Base-by-base conservation (phyloP, 1,140 invertebrate genomes). In the Euwallacea fornicatus region DNA sequence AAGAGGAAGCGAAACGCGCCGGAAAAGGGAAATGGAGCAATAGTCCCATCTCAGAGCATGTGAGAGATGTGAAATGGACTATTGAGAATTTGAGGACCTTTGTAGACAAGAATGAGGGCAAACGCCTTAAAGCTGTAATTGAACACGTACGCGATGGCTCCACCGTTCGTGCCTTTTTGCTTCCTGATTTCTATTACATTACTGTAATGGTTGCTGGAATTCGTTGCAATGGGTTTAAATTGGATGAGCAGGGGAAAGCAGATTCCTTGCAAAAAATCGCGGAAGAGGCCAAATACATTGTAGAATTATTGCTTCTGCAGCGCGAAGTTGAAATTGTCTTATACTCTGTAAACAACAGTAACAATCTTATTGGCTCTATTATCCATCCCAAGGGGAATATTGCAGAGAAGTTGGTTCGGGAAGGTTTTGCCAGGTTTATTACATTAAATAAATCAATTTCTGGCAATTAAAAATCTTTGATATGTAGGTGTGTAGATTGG, bases 61-160 rank as follows among this genome's bases (percentile, higher is more conserved):
- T 97, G 0, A 87, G 97, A 42, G 87, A 94, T 75, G 89, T 98
- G 66, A 96, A 91, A 77, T 97, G 94, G 92, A 86, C 84, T 10
- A 84, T 95, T 41, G 96, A 97, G 16, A 92, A 93, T 81, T 89
- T 93, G 6, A 86, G 91, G 53, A 85, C 87, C 58, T 90, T 97
- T 80, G 90, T 96, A 9, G 93, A 96, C 66, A 89, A 92, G 72
- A 88, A 89, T 72, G 88, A 88, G 42, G 87, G 89, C 44, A 93
- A 95, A 78, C 92, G 91, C 0, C 83, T 96, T 9, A 86, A 90
- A 81, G 95, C 95, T 60, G 88, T 98, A 41, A 93, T 99, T 78
- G 96, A 98, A 82, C 92, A 97, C 85, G 96, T 99, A 0, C 87
- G 96, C 70, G 97, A 99, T 85, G 97, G 97, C 2, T 98, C 96